Evolutionary conservation across 2,888 invertebrate genomes (phyloP).

Genomic region (Julus scandinavius): DNA sequence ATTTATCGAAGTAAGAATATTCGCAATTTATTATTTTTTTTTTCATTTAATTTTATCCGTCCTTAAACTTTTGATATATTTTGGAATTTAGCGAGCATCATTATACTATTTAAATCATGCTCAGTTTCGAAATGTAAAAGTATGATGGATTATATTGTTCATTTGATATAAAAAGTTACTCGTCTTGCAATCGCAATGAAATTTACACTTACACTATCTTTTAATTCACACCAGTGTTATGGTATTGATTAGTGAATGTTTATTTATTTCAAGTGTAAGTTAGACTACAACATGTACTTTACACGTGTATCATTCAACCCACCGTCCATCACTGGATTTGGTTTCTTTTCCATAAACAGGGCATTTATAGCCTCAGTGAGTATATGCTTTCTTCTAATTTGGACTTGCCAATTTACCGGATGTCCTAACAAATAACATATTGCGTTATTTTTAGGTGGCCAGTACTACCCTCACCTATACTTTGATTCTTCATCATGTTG

Average conservation of each 20-base stretch:
- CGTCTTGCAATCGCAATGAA: too few species aligned
- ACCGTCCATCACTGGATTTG: not conserved
- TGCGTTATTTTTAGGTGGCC: not conserved
- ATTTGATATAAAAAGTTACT: too few species aligned
- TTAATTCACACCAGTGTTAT: too few species aligned
- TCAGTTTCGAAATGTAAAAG: not conserved
- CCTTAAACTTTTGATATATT: not conserved
- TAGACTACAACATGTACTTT: not conserved
- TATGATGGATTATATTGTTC: too few species aligned
- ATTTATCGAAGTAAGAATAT: not conserved
- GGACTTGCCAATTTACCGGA: too few species aligned
- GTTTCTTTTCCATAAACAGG: constrained; percentile 7
- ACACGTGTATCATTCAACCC: not conserved
- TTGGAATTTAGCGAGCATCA: not conserved
- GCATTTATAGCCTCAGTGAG: constrained; percentile 7
- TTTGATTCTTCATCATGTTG: not conserved
- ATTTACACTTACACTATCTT: too few species aligned
- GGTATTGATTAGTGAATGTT: too few species aligned
- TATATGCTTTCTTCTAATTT: not conserved
- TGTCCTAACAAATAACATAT: not conserved
- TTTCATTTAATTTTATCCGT: not conserved
- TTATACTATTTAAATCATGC: not conserved
- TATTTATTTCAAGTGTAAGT: not conserved
- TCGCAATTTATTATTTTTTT: not conserved
- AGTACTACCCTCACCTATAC: not conserved